Base-by-base conservation (phyloP, 2,113 vertebrate genomes). In the Stictonetta naevosa region DNA sequence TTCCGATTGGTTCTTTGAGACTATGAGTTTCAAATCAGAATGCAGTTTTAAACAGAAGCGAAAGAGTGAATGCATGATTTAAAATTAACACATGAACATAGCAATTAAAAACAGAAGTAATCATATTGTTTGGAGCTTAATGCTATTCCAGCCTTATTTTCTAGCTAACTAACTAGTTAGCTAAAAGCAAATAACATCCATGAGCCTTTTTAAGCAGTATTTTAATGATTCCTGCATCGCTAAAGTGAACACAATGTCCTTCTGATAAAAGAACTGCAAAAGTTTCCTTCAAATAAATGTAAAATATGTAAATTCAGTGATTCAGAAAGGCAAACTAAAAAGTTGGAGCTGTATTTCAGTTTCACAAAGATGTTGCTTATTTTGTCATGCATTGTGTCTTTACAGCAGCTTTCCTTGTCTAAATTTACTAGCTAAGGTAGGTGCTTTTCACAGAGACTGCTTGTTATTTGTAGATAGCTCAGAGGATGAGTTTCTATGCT, bases 201-300 rank as follows among this genome's bases (percentile, higher is more conserved):
- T 75, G 25, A 83, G 26, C 22, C 34, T 80, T 10, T 68, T 74
- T 87, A 66, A 72, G 55, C 33, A 88, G 76, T 98, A 90, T 95
- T 93, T 94, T 97, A 94, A 93, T 94, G 73, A 95, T 84, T 92
- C 90, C 28, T 95, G 33, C 19, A 79, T 89, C 64, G 92, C 34
- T 72, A 95, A 96, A 97, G 90, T 91, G 77, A 93, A 85, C 74
- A 22, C 31, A 86, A 76, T 85, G 58, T 21, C 55, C 78, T 86
- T 93, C 95, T 93, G 78, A 90, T 90, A 90, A 92, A 90, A 97
- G 21, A 95, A 96, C 96, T 93, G 46, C 38, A 94, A 83, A 97
- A 69, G 4, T 96, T 96, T 93, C 80, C 75, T 94, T 95, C 64
- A 88, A 92, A 75, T 86, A 96, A 93, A 91, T 88, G 56, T 90